Conservation (phyloP, 2,113 vertebrate species). For the Larimichthys polyactis region DNA sequence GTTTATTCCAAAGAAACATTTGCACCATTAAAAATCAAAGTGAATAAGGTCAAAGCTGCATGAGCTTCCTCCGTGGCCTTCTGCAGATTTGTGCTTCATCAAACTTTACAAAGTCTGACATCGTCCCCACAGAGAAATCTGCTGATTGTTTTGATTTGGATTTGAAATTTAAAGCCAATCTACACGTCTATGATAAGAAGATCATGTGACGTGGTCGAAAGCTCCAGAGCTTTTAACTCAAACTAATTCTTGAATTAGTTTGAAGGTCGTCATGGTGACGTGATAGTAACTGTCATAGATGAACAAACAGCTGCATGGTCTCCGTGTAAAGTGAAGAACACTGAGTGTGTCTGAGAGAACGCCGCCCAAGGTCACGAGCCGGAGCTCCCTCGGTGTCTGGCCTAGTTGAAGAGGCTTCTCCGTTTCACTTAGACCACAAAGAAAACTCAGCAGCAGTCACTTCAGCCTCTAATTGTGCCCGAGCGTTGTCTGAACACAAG, state of each 20-base stretch:
- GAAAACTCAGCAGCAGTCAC: conserved; percentile 27
- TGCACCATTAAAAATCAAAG: no score
- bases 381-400: conserved; percentile 61
- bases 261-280: not conserved
- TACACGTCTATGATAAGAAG: not conserved
- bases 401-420: conserved; percentile 58
- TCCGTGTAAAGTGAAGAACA: not conserved
- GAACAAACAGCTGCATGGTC: not conserved
- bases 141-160: not conserved
- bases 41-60: no score
- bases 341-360: conserved; percentile 26
- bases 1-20: no score
- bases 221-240: not conserved
- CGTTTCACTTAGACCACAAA: conserved; percentile 15
- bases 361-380: conserved; percentile 37
- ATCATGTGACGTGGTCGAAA: not conserved
- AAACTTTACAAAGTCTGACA: not conserved
- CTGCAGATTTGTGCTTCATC: no score
- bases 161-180: not conserved
- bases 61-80: not conserved
- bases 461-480: conserved; percentile 26
- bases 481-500: conserved; percentile 9
- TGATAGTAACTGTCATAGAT: not conserved
- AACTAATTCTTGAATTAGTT: not conserved
- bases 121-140: not conserved